Base-by-base conservation (phyloP, 2,797 vertebrate species). In the Callimico goeldii region DNA sequence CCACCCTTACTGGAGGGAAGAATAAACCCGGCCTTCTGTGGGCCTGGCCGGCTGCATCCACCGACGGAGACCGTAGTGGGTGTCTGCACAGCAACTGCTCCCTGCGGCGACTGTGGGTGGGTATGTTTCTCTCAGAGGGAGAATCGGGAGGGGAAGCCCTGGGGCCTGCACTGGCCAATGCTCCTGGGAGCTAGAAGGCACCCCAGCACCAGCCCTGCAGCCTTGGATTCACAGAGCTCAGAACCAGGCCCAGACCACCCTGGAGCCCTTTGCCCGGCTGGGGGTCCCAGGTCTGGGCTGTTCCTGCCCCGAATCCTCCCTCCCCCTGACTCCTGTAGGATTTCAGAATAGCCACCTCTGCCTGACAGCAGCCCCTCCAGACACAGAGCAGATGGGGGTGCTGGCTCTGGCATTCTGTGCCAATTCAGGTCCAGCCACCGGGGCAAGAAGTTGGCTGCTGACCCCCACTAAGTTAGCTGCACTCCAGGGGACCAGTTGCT, bases 1-100 rank as follows among this genome's bases (percentile, higher is more conserved):
- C 28, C 0, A 0, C 36, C 36, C 46, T n/a, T 4, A 3, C 1
- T 1, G 50, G 11, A 1, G 2, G 0, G 4, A 41, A 67, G 48
- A 22, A 20, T 4, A 8, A 72, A n/a, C 8, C 26, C 5, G 2
- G 5, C 36, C 8, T 79, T 12, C 26, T 7, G 64, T 30, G 22
- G 48, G 11, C 33, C 33, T 14, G 55, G 30, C 57, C 3, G 36
- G 26, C 14, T 79, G 14, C n/a, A 36, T 12, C 19, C n/a, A 36
- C 67, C 2, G 10, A 22, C 19, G 0, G n/a, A 72, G n/a, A 22
- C 8, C 10, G 19, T 39, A 10, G 19, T 11, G 67, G 67, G 67
- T 70, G n/a, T 72, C 22, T 72, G n/a, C 67, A 67, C 15, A 67
- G 33, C 61, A 67, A 67, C 1, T n/a, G 61, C 7, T 22, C n/a